phyloP scores from a whole-genome alignment of 1,140 invertebrate species.

The Hycleus cichorii region DNA sequence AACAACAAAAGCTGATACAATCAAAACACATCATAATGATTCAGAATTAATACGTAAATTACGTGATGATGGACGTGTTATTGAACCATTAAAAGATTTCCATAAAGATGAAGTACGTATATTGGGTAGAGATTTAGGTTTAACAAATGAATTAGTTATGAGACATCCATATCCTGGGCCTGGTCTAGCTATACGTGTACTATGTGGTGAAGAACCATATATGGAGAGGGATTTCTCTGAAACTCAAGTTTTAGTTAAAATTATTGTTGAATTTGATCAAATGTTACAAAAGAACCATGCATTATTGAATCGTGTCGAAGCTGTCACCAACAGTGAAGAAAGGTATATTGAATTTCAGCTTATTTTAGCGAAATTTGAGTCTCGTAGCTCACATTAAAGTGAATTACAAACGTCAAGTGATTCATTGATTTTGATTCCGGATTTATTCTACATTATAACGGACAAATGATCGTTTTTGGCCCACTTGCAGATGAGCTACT shows the following conservation, averaged over 20 bases:
- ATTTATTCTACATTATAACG: too few relatives aligned
- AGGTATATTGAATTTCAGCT: constrained; percentile 35
- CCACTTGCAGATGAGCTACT: too few relatives aligned
- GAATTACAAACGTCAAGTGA: too few relatives aligned
- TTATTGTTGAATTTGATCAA: constrained; percentile 87
- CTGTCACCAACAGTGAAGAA: constrained; percentile 70
- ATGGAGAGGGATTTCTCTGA: constrained; percentile 93
- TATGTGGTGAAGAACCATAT: constrained; percentile 95
- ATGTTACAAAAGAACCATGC: constrained; percentile 92
- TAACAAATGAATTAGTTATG: constrained; percentile 79
- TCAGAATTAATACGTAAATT: constrained; percentile 87
- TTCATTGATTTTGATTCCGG: too few relatives aligned
- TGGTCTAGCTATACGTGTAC: constrained; percentile 88
- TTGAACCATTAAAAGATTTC: constrained; percentile 98
- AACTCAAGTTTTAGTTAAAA: constrained; percentile 88
- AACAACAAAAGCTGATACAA: constrained; percentile 84
- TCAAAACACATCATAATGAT: constrained; percentile 99
- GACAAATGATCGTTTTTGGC: too few relatives aligned
- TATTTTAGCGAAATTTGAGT: too few relatives aligned
- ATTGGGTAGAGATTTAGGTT: constrained; percentile 80
- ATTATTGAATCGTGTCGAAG: constrained; percentile 78
- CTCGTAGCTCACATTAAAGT: too few relatives aligned
- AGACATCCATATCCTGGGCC: constrained; percentile 97
- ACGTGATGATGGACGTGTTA: constrained; percentile 72
- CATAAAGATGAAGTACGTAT: constrained; percentile 96